These are phyloP conservation scores for Nautilus pompilius DNA, from an alignment of 1,140 invertebrate species.

Conservation along the genomic window DNA sequence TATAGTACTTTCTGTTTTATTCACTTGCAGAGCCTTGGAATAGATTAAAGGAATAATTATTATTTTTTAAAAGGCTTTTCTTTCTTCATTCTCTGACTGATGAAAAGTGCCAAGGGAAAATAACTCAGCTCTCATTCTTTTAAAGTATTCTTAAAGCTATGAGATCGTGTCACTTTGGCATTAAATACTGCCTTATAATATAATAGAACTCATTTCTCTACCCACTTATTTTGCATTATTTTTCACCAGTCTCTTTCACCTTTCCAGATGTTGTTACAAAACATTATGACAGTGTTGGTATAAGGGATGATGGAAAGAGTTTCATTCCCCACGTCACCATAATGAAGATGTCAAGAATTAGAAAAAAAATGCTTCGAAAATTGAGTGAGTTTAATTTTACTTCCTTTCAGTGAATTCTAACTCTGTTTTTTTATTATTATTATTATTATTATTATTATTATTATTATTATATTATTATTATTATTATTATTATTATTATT, in stretches of 20 bases:
- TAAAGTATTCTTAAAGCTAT: no score
- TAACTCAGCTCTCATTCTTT: no score
- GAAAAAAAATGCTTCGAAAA: conserved; percentile 66
- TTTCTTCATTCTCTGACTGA: no score
- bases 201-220: no score
- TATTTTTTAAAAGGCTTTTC: no score
- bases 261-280: conserved; percentile 65
- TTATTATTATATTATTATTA: not conserved
- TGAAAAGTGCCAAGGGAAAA: no score
- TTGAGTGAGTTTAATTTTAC: conserved; percentile 30
- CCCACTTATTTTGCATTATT: no score
- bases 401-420: not conserved
- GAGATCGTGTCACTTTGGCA: no score
- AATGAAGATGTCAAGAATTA: conserved; percentile 61
- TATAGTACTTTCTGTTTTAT: no score
- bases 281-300: conserved; percentile 65
- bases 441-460: not conserved
- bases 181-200: no score
- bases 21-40: no score
- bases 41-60: no score
- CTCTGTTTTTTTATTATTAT: not conserved
- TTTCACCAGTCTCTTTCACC: conserved; percentile 65
- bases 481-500: not conserved
- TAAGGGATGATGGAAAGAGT: conserved; percentile 65
- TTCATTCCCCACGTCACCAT: conserved; percentile 68